A percentile compares a stretch with the other conserved stretches of the same genome.
Evolutionary conservation across 2,797 vertebrate species (phyloP).

Genomic region (Sebastes diaconus): DNA sequence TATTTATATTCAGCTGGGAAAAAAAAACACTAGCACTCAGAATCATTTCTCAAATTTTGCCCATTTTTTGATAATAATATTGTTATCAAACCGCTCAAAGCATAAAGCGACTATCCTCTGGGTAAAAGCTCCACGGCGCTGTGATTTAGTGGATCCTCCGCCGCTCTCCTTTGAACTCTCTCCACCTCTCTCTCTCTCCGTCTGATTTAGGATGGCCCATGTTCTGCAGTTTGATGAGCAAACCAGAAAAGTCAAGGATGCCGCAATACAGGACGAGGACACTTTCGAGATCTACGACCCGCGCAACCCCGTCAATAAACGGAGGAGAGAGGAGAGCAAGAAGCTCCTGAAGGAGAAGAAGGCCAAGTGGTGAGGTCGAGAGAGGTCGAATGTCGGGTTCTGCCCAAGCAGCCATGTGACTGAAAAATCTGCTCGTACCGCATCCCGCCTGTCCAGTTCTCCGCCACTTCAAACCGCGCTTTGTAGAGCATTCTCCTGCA

Average conservation of each 20-base stretch:
- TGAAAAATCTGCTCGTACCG: slow-evolving; percentile 2
- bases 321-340: slow-evolving; percentile 96
- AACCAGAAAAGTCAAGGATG: slow-evolving; percentile 96
- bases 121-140: background rate
- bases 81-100: background rate
- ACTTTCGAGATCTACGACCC: slow-evolving; percentile 99
- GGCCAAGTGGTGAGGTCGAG: slow-evolving; percentile 86
- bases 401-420: slow-evolving; percentile 8
- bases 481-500: slow-evolving; percentile 8
- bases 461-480: slow-evolving; percentile 28
- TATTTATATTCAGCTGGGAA: background rate
- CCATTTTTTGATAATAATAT: background rate
- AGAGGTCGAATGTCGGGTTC: slow-evolving; percentile 14
- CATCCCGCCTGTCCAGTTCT: slow-evolving; percentile 21
- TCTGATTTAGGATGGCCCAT: slow-evolving; percentile 90
- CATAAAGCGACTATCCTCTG: background rate
- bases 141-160: slow-evolving; percentile 62
- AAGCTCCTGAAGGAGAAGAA: slow-evolving; percentile 97
- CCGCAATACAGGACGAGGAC: slow-evolving; percentile 95
- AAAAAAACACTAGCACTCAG: background rate
- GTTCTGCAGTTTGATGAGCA: slow-evolving; percentile 97
- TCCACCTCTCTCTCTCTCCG: slow-evolving; percentile 30
- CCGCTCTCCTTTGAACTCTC: slow-evolving; percentile 54
- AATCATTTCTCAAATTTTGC: background rate
- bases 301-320: slow-evolving; percentile 97